Evolutionary conservation across 2,888 invertebrate species (phyloP).

Genomic region (Zaprionus lineosus): DNA sequence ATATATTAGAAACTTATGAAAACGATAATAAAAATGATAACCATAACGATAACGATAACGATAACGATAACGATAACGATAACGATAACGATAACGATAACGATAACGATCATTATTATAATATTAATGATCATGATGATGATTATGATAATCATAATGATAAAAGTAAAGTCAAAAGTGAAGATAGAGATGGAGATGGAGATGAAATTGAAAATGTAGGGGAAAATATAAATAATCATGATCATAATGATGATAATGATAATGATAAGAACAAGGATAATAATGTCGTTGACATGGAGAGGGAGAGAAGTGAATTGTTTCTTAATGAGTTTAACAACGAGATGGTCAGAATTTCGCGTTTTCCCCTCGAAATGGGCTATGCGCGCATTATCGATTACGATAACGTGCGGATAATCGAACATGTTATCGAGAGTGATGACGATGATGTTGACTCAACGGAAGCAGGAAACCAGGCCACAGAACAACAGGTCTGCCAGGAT

Average conservation of each 20-base stretch:
- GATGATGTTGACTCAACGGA: conserved; percentile 12
- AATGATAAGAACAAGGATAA: no score
- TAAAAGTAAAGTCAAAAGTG: no score
- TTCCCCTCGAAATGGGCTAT: conserved; percentile 62
- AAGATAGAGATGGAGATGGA: no score
- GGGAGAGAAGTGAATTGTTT: no score
- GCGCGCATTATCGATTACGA: conserved; percentile 78
- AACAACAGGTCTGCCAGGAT: conserved; percentile 71
- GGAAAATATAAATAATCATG: no score
- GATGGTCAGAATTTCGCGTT: conserved; percentile 42
- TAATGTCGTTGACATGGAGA: no score
- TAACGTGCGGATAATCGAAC: conserved; percentile 78
- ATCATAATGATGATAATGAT: no score
- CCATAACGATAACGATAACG: neutral
- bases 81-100: neutral
- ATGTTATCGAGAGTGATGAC: conserved; percentile 76
- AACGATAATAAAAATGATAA: neutral
- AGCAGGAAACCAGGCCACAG: conserved; percentile 18
- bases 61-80: conserved; percentile 16
- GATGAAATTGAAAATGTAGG: no score
- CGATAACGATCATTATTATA: neutral
- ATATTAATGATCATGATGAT: no score
- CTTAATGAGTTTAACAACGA: no score
- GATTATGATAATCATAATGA: no score
- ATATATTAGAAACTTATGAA: no score